These are phyloP conservation scores for Saccostrea cuccullata DNA, from an alignment of 1,140 invertebrate species.

Conservation along the genomic window DNA sequence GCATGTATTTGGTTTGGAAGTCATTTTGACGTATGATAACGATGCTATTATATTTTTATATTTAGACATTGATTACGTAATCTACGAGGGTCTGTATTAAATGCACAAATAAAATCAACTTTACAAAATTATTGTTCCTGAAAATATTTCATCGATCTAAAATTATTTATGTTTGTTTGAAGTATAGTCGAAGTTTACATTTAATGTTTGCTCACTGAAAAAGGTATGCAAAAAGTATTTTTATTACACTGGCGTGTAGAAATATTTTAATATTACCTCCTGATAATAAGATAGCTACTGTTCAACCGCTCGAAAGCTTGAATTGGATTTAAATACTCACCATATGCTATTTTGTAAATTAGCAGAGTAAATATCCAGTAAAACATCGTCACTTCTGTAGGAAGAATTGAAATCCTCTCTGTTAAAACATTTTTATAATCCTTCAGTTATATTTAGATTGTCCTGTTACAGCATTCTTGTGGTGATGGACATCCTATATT, in stretches of 20 bases:
- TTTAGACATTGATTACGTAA: neutral
- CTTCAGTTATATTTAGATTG: neutral
- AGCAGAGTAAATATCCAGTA: constrained; percentile 12
- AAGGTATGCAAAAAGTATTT: too few relatives aligned
- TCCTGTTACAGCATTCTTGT: neutral
- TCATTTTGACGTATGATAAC: neutral
- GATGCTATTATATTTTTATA: neutral
- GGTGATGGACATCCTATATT: neutral
- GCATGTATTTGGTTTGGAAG: neutral
- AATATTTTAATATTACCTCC: too few relatives aligned
- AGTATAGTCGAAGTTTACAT: neutral
- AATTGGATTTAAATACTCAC: neutral
- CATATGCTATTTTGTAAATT: neutral
- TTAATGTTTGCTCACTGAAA: neutral
- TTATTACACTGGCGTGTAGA: too few relatives aligned
- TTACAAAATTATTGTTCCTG: neutral
- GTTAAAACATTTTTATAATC: neutral
- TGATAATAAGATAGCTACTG: too few relatives aligned
- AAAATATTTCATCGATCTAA: neutral
- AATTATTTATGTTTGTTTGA: neutral
- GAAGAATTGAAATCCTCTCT: neutral
- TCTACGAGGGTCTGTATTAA: neutral
- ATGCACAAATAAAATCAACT: neutral
- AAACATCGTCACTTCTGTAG: neutral
- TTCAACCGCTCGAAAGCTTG: neutral